A percentile compares a stretch with the other conserved stretches of the same genome.
Conservation (phyloP, 2,797 vertebrate genomes). For the Leptatherina wallacei region DNA sequence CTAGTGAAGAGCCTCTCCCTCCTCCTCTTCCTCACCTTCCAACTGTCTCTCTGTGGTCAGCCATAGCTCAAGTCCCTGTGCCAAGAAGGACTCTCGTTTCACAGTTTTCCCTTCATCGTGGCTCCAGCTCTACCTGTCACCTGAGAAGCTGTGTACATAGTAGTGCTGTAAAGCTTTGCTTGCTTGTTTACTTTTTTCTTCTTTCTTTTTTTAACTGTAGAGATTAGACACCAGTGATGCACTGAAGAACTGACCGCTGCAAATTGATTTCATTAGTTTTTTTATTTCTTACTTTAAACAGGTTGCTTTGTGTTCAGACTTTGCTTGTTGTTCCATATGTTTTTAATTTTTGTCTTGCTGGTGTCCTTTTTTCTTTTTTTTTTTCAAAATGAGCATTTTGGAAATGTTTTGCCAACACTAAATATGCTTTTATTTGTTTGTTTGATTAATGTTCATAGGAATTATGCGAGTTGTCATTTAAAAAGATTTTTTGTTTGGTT, state of each 20-base stretch:
- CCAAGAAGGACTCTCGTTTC: constrained; percentile 73
- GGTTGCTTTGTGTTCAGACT: constrained; percentile 71
- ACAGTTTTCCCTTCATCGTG: constrained; percentile 52
- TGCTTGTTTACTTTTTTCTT: constrained; percentile 62
- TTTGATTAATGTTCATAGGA: constrained; percentile 54
- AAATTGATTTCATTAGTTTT: constrained; percentile 50
- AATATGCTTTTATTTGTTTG: constrained; percentile 57
- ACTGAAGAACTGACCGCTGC: constrained; percentile 65
- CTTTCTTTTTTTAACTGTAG: constrained; percentile 55
- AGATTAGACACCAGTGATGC: constrained; percentile 62
- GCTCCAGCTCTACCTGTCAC: constrained; percentile 59
- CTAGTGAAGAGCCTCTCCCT: constrained; percentile 32
- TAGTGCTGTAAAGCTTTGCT: constrained; percentile 72
- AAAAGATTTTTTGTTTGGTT: constrained; percentile 35
- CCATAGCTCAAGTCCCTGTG: constrained; percentile 61
- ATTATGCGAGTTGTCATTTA: constrained; percentile 50
- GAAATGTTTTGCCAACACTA: constrained; percentile 72
- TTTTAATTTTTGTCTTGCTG: constrained; percentile 65
- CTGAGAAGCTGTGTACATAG: constrained; percentile 76
- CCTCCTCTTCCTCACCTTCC: constrained; percentile 36
- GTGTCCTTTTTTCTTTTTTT: constrained; percentile 64
- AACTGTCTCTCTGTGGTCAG: constrained; percentile 49
- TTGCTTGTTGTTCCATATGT: constrained; percentile 61
- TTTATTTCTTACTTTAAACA: constrained; percentile 50
- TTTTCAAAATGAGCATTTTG: constrained; percentile 61